phyloP scores from a whole-genome alignment of 2,888 invertebrate species.

The Lepetodrilus schrolli region DNA sequence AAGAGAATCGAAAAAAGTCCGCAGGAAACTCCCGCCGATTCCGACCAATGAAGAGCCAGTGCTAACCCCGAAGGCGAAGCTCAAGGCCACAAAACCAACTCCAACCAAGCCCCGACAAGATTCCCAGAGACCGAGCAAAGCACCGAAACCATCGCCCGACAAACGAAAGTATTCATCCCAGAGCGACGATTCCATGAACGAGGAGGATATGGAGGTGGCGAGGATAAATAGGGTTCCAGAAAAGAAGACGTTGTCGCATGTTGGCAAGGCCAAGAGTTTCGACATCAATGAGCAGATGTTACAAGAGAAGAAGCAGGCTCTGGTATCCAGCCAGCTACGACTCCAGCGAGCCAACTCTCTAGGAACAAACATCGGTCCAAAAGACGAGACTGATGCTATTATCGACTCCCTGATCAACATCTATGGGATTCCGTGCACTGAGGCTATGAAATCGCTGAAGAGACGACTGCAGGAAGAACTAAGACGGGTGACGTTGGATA shows the following conservation, averaged over 20 bases:
- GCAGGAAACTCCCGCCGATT: constrained; percentile 66
- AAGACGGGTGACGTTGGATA: constrained; percentile 74
- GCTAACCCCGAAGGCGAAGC: constrained; percentile 41
- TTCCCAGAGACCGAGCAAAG: neutral
- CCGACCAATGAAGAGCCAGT: constrained; percentile 61
- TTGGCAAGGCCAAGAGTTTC: constrained; percentile 46
- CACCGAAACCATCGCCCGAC: constrained; percentile 31
- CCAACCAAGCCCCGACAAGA: constrained; percentile 32
- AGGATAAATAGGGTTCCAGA: constrained; percentile 47
- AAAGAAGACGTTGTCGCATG: constrained; percentile 36
- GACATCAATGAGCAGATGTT: constrained; percentile 35
- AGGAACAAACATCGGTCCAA: constrained; percentile 45
- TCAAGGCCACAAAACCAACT: constrained; percentile 23
- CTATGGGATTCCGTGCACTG: constrained; percentile 71
- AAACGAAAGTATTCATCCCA: constrained; percentile 49
- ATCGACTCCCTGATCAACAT: constrained; percentile 69
- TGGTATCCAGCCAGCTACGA: neutral
- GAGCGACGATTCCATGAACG: constrained; percentile 66
- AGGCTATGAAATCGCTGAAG: constrained; percentile 72
- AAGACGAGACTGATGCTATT: constrained; percentile 67
- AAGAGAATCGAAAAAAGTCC: constrained; percentile 56
- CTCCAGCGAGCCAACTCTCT: constrained; percentile 27
- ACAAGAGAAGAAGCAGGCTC: neutral
- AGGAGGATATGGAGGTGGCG: constrained; percentile 66
- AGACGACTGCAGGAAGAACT: constrained; percentile 77